Percentiles rank a stretch among this genome's conserved stretches.
These are phyloP conservation scores for Triops longicaudatus DNA, from an alignment of 1,140 invertebrate genomes.

Conservation along the genomic window DNA sequence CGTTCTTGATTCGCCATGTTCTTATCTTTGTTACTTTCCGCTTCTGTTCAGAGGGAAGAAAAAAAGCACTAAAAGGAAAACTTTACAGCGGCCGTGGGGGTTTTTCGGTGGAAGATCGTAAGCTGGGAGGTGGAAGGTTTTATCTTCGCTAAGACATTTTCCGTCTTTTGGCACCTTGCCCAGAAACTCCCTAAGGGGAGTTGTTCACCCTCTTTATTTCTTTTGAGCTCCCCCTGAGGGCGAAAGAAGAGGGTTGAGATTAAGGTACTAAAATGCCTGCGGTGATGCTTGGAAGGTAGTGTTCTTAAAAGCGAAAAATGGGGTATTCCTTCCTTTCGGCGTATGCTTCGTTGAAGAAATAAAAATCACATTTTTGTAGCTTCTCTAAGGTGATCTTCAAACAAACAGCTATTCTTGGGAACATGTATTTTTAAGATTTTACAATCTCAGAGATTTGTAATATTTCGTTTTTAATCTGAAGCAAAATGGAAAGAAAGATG, in stretches of 20 bases:
- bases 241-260: not conserved
- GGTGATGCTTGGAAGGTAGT: not conserved
- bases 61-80: too few relatives aligned
- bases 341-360: not conserved
- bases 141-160: not conserved
- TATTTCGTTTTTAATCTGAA: too few relatives aligned
- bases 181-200: not conserved
- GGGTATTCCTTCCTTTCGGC: not conserved
- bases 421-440: too few relatives aligned
- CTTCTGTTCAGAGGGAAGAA: too few relatives aligned
- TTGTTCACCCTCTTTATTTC: not conserved
- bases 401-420: too few relatives aligned
- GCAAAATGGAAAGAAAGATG: too few relatives aligned
- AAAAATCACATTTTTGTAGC: not conserved
- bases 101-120: too few relatives aligned
- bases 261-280: not conserved
- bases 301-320: not conserved
- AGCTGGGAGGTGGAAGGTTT: not conserved
- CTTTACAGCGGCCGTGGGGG: too few relatives aligned
- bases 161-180: conserved; percentile 1
- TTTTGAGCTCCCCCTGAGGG: too few relatives aligned
- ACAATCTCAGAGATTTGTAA: too few relatives aligned
- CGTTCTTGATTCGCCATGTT: too few relatives aligned
- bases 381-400: not conserved
- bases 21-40: too few relatives aligned